Evolutionary conservation across 2,888 invertebrate species (phyloP), one percentile per base, ranked within the genome.

Genomic region (Alloplasta piceator): DNA sequence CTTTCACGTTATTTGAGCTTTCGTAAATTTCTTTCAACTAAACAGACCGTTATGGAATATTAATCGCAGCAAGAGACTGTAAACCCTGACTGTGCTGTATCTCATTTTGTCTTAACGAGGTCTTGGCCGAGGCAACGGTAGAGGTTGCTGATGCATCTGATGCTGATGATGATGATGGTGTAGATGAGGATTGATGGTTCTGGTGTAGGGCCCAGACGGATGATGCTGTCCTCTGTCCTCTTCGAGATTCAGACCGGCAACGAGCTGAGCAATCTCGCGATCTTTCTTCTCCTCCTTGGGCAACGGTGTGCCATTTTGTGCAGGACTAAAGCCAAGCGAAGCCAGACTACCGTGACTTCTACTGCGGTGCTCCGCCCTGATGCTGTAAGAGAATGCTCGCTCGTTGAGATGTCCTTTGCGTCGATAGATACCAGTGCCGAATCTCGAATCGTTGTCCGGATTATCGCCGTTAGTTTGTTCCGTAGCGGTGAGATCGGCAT

Each of bases 341-440:
- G 98, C 97, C 91, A 98, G 93, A 80, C 97, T 97, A 79, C 98
- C 98, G 92, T 98, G 98, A 88, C 98, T 98, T 82, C 98, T 94
- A 91, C 98, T 98, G 84, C 98, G 95, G 91, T 98, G 98, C 91
- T 98, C 98, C 92, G 98, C 98, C 76, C 98, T 94, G 90, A 98
- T 98, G 86, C 98, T 98, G 93, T 98, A 98, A 75, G 97, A 97
- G 91, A 98, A 98, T 36, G 98, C 98, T 68, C 98, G 94, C 92
- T 98, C 98, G 92, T 98, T 98, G 84, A 98, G 93, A 89, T 98
- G 98, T 0, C 98, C 98, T 89, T 98, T 98, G 90, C 97, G 96
- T 87, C 97, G 94, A 90, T 98, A 98, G 83, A 98, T 98, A n/a
- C 96, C 96, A 0, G 96, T 96, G 67, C 97, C 95, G 88, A 95